phyloP scores from a whole-genome alignment of 1,140 invertebrate genomes.

The Ylistrum balloti region DNA sequence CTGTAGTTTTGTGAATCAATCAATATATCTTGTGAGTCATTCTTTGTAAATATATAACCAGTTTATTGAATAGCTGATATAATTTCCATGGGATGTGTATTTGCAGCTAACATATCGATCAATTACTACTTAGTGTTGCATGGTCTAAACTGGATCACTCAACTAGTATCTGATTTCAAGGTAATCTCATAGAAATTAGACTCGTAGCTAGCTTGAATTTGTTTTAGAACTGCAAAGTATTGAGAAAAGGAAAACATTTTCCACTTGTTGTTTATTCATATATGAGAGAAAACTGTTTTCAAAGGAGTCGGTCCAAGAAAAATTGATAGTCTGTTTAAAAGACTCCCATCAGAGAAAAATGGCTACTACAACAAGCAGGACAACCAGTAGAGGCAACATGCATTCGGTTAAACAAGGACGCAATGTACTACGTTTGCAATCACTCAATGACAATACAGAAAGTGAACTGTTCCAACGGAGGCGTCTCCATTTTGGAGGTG shows the following conservation, averaged over 20 bases:
- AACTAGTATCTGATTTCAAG: not conserved
- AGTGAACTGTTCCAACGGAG: conserved; percentile 75
- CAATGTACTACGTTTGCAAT: conserved; percentile 65
- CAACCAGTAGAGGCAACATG: not conserved
- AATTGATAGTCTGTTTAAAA: not conserved
- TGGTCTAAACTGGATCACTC: not conserved
- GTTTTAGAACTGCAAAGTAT: not conserved
- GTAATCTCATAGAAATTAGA: not conserved
- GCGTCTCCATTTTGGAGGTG: conserved; percentile 58
- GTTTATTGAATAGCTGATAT: conserved; percentile 19
- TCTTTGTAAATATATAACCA: not conserved
- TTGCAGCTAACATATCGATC: not conserved
- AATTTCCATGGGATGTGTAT: not conserved
- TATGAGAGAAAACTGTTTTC: not conserved
- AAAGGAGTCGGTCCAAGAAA: too few relatives aligned
- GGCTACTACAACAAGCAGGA: conserved; percentile 11
- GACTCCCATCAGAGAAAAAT: not conserved
- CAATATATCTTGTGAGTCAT: conserved; percentile 8
- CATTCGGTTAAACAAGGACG: not conserved
- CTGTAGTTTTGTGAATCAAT: conserved; percentile 32
- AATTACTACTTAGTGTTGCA: not conserved
- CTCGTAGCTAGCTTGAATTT: not conserved
- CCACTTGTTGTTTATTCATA: not conserved
- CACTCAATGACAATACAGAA: conserved; percentile 69
- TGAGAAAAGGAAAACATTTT: not conserved